Percentiles rank a stretch among this genome's conserved stretches.
These are phyloP conservation scores for Drosophila parthenogenetica DNA, from an alignment of 2,888 invertebrate species.

Conservation along the genomic window DNA sequence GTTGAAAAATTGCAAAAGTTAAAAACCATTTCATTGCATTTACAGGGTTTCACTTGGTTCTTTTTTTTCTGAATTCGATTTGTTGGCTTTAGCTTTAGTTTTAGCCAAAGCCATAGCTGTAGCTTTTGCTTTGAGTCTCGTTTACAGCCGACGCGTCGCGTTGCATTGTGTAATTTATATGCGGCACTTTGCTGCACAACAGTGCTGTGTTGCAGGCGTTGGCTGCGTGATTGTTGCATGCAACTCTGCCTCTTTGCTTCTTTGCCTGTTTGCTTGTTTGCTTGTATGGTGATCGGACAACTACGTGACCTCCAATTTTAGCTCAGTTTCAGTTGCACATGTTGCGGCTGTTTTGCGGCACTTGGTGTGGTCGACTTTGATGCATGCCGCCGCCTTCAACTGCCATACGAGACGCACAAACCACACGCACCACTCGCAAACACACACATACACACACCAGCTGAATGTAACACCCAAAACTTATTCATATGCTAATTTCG, in stretches of 20 bases:
- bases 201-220: slow-evolving; percentile 40
- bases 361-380: slow-evolving; percentile 72
- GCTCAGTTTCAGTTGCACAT: slow-evolving; percentile 72
- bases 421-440: slow-evolving; percentile 51
- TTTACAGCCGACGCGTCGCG: slow-evolving; percentile 27
- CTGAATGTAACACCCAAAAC: slow-evolving; percentile 50
- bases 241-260: not conserved
- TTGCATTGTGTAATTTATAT: slow-evolving; percentile 77
- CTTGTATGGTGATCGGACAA: slow-evolving; percentile 58
- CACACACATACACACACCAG: slow-evolving; percentile 21
- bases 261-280: not conserved
- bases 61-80: slow-evolving; percentile 54
- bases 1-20: slow-evolving; percentile 77
- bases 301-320: slow-evolving; percentile 78
- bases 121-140: slow-evolving; percentile 26
- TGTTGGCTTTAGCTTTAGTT: slow-evolving; percentile 40
- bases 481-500: slow-evolving; percentile 77
- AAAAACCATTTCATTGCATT: slow-evolving; percentile 79
- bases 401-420: slow-evolving; percentile 50
- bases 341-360: slow-evolving; percentile 51
- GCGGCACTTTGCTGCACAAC: slow-evolving; percentile 47
- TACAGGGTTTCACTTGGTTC: slow-evolving; percentile 75
- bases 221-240: slow-evolving; percentile 5
- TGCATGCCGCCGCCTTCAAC: slow-evolving; percentile 60
- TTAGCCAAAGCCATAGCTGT: not conserved